Evolutionary conservation across 53 echinoderm and acorn worm species (phyloP).

Genomic region (Apostichopus leukothele): DNA sequence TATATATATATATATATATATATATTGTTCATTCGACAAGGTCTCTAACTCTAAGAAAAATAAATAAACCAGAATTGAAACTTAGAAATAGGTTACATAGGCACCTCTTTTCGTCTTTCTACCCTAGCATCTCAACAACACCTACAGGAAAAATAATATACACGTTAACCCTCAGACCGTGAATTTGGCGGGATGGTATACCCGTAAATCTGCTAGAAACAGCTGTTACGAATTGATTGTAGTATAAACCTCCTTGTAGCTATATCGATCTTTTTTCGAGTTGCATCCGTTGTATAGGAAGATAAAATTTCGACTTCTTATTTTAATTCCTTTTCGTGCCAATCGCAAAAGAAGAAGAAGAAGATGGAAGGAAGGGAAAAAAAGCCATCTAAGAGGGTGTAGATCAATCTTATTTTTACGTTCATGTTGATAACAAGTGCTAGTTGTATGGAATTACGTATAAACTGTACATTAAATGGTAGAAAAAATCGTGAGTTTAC

Average conservation of each 20-base stretch:
- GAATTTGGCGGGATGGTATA: constrained; percentile 13
- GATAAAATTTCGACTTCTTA: constrained; percentile 27
- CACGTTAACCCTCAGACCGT: constrained; percentile 25
- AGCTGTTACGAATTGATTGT: constrained; percentile 26
- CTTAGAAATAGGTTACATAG: constrained; percentile 1
- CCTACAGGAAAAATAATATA: not conserved
- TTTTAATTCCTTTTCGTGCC: not conserved
- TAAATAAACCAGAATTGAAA: no score
- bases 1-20: no score
- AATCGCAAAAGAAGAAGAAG: not conserved
- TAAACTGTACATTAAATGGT: no score
- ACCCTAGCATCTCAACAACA: not conserved
- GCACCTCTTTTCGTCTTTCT: not conserved
- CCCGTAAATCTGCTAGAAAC: not conserved
- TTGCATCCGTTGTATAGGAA: constrained; percentile 14
- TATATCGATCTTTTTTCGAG: constrained; percentile 12
- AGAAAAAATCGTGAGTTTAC: no score
- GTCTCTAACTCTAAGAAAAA: no score
- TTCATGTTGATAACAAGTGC: no score
- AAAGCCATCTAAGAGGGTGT: not conserved
- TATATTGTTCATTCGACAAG: no score
- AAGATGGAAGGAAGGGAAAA: not conserved
- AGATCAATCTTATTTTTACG: not conserved
- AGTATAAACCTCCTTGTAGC: constrained; percentile 4
- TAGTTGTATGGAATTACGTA: no score